phyloP scores from a whole-genome alignment of 1,140 invertebrate species.

The Nebria ingens region DNA sequence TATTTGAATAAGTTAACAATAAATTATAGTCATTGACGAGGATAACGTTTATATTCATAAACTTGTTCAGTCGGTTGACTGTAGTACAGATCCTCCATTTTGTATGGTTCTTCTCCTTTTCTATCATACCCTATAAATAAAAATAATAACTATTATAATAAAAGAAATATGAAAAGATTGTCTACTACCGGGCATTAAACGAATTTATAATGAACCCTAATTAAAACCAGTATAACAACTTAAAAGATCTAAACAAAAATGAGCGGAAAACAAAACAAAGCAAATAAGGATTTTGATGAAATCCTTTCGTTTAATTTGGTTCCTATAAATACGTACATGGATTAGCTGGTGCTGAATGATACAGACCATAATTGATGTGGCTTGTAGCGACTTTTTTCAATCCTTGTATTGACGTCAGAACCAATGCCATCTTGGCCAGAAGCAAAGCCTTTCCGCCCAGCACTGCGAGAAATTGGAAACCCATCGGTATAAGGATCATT shows the following conservation, averaged over 20 bases:
- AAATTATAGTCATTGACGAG: neutral
- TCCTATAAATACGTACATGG: neutral
- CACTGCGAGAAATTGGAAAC: constrained; percentile 65
- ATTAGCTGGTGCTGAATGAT: constrained; percentile 13
- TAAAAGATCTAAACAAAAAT: too few relatives aligned
- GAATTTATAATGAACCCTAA: too few relatives aligned
- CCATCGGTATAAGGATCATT: constrained; percentile 60
- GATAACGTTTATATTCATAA: neutral
- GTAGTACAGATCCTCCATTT: neutral
- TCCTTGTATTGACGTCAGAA: constrained; percentile 66
- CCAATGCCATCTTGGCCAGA: constrained; percentile 62
- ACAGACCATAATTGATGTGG: constrained; percentile 31
- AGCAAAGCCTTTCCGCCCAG: constrained; percentile 64
- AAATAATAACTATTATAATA: too few relatives aligned
- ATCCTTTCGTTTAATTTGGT: too few relatives aligned
- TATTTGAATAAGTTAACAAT: too few relatives aligned
- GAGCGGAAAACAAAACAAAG: too few relatives aligned
- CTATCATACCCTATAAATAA: constrained; percentile 1
- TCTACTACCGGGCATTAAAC: too few relatives aligned
- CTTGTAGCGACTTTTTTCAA: constrained; percentile 43
- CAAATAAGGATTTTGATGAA: too few relatives aligned
- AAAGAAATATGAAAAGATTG: too few relatives aligned
- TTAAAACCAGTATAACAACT: too few relatives aligned
- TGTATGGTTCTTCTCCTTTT: constrained; percentile 1
- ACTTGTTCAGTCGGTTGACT: neutral